phyloP scores from a whole-genome alignment of 1,140 invertebrate species.

The Pseudachorutes palmiensis region DNA sequence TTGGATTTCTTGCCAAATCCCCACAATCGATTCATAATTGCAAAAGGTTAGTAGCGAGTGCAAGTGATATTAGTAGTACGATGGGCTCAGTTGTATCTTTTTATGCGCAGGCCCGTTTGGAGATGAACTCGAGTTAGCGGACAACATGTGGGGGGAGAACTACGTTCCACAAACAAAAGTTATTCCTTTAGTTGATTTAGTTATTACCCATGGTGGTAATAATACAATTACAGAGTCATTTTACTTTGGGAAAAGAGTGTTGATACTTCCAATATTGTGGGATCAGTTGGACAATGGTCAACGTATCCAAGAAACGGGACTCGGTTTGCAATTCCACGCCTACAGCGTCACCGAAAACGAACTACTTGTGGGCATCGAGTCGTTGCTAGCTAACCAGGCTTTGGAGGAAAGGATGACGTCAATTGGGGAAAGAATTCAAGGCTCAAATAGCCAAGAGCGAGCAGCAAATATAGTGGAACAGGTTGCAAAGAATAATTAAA shows the following conservation, averaged over 20 bases:
- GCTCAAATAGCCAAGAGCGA: neutral
- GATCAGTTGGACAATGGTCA: conserved; percentile 11
- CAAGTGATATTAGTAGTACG: no score
- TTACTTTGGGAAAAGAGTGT: conserved; percentile 7
- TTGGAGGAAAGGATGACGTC: neutral
- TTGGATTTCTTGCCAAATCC: neutral
- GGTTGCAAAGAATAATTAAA: neutral
- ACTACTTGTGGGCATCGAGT: neutral
- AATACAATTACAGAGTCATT: conserved; percentile 3
- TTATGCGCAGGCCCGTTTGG: neutral
- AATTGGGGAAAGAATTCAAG: neutral
- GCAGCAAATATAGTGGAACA: neutral
- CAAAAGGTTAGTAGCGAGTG: no score
- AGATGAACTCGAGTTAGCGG: neutral
- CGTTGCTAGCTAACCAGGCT: neutral
- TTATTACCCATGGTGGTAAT: conserved; percentile 8
- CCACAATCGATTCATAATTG: neutral
- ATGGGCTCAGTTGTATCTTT: no score
- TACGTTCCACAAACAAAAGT: neutral
- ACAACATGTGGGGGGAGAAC: neutral
- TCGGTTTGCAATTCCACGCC: neutral
- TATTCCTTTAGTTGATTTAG: neutral
- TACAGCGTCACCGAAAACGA: neutral
- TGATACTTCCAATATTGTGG: neutral
- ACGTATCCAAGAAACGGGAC: conserved; percentile 1